phyloP scores from a whole-genome alignment of 2,113 vertebrate genomes.

The Penelope pileata region DNA sequence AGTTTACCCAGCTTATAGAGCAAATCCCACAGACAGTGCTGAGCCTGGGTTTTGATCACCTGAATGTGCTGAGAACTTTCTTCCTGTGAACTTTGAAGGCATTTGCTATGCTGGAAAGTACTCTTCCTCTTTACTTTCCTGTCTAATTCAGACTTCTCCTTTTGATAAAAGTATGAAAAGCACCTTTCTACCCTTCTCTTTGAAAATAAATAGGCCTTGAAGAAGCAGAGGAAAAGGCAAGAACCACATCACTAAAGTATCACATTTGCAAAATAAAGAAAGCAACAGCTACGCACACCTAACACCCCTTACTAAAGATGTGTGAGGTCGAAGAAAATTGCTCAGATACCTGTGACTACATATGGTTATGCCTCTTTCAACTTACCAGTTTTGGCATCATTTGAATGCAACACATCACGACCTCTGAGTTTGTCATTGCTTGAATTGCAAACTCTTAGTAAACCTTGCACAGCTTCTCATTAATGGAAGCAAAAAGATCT shows the following conservation, averaged over 20 bases:
- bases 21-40: not conserved
- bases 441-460: not conserved
- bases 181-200: accelerated
- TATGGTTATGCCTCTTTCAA: not conserved
- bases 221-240: not conserved
- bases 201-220: not conserved
- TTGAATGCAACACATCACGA: not conserved
- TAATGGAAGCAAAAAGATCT: not conserved
- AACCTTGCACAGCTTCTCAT: not conserved
- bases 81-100: not conserved
- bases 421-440: not conserved
- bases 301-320: not conserved
- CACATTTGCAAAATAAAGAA: not conserved
- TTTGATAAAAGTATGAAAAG: not conserved
- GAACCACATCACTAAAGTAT: not conserved
- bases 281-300: not conserved
- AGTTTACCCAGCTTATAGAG: not conserved
- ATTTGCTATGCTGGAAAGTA: not conserved
- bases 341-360: not conserved
- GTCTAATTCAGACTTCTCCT: not conserved
- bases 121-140: not conserved
- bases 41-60: not conserved
- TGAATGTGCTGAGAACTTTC: not conserved
- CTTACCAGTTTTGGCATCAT: not conserved
- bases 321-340: not conserved